Evolutionary conservation across 2,888 invertebrate genomes (phyloP).

Genomic region (Sinotaia quadrata): DNA sequence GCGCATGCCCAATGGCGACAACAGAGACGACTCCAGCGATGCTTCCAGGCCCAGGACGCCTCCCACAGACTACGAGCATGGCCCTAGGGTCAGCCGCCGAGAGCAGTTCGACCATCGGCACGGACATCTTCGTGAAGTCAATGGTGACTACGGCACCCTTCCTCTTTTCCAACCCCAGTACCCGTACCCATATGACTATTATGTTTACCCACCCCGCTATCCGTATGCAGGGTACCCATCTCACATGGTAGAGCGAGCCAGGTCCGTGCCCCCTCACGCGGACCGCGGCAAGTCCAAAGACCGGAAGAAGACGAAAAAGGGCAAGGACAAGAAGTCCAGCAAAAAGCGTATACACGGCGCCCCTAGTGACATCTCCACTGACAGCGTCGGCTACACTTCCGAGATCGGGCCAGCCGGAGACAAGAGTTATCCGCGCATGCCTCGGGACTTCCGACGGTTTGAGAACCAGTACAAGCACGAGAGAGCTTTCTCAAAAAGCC

Average conservation of each 20-base stretch:
- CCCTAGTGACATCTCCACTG: slow-evolving; percentile 46
- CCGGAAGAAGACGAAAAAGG: slow-evolving; percentile 25
- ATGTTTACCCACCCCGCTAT: slow-evolving; percentile 48
- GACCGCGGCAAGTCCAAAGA: slow-evolving; percentile 24
- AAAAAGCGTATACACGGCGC: slow-evolving; percentile 36
- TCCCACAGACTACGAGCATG: slow-evolving; percentile 59
- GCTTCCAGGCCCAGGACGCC: slow-evolving; percentile 57
- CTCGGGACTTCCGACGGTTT: slow-evolving; percentile 54
- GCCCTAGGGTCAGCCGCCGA: slow-evolving; percentile 37
- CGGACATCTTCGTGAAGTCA: slow-evolving; percentile 18
- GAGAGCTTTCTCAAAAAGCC: slow-evolving; percentile 45
- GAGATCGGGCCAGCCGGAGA: slow-evolving; percentile 42
- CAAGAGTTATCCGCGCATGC: slow-evolving; percentile 39
- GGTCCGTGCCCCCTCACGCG: slow-evolving; percentile 49
- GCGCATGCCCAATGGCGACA: slow-evolving; percentile 29
- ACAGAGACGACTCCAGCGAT: slow-evolving; percentile 37
- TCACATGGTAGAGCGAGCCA: slow-evolving; percentile 31
- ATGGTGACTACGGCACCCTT: slow-evolving; percentile 6
- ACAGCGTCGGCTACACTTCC: slow-evolving; percentile 55
- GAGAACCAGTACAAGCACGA: slow-evolving; percentile 64
- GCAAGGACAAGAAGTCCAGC: slow-evolving; percentile 44
- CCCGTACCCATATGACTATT: slow-evolving; percentile 43
- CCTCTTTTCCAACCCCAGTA: slow-evolving; percentile 9
- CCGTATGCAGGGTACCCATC: slow-evolving; percentile 26
- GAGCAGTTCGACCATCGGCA: slow-evolving; percentile 30